Evolutionary conservation across 2,113 vertebrate species (phyloP), one percentile per base, ranked within the genome.

Genomic region (Ariopsis seemanni): DNA sequence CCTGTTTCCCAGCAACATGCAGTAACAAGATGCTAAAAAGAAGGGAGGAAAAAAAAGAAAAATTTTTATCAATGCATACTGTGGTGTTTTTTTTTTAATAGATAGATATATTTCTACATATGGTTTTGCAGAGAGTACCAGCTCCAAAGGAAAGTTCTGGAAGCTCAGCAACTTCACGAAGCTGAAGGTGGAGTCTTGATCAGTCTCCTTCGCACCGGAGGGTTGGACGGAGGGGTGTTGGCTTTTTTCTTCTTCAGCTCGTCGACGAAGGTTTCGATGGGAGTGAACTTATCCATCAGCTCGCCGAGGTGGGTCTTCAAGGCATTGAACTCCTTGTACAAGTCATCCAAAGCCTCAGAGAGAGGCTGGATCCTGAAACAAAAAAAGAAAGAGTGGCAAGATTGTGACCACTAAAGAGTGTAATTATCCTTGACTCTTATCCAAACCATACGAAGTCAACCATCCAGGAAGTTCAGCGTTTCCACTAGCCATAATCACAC

Each of bases 261-360:
- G 0, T 96, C 95, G 0, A 96, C 92, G 87, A 94, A 95, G 0
- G 93, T 90, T 84, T 96, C 95, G 1, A 95, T 89, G 82, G 92
- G 89, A 0, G 84, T 30, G 30, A 96, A 95, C 93, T 96, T 96
- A 85, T 96, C 95, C 0, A 93, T 95, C 71, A 96, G 93, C 34
- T 96, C 95, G 0, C 94, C 94, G 30, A 96, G 93, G 89, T 93
- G 95, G 71, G 93, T 25, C 89, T 96, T 96, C 72, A 96, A 94
- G 74, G 95, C 92, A 27, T 96, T 95, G 92, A 96, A 96, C 93
- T 96, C 95, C 81, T 95, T 96, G 92, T 92, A 96, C 87, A 96
- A 94, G 86, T 96, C 95, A 10, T 93, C 92, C 50, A 96, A 74
- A 2, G 95, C 95, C 89, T 96, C 95, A 0, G 95, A 94, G 65